A percentile compares a stretch with the other conserved stretches of the same genome.
These are phyloP conservation scores for Fratercula arctica DNA, from an alignment of 2,797 vertebrate species.

Conservation along the genomic window DNA sequence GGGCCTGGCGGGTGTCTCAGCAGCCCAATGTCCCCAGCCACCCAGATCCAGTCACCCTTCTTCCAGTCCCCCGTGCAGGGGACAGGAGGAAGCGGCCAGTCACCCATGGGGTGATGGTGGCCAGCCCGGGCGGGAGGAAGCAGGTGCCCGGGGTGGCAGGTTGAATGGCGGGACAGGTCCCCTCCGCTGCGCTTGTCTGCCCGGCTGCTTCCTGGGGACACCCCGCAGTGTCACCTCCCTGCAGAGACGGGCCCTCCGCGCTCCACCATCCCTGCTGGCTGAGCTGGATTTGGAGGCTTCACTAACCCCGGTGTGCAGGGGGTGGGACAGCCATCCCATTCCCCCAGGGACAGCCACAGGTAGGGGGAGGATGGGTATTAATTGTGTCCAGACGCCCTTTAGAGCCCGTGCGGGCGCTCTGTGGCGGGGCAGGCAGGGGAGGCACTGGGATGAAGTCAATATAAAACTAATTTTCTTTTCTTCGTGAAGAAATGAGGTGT, in stretches of 20 bases:
- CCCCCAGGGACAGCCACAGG: neutral
- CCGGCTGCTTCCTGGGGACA: neutral
- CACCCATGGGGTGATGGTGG: neutral
- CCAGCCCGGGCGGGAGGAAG: constrained; percentile 31
- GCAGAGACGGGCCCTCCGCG: neutral
- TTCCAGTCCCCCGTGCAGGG: neutral
- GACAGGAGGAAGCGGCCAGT: neutral
- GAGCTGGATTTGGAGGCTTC: neutral
- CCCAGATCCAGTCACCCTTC: neutral
- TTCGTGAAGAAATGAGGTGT: constrained; percentile 83
- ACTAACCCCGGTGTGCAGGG: accelerated
- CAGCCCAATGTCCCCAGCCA: neutral
- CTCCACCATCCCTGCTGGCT: neutral
- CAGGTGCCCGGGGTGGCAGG: constrained; percentile 48
- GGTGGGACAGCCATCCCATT: neutral
- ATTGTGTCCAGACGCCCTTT: neutral
- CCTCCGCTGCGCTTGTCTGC: neutral
- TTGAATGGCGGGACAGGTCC: neutral
- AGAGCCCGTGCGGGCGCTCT: accelerated
- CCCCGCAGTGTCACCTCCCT: neutral
- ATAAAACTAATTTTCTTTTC: constrained; percentile 85
- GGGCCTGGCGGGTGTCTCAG: neutral
- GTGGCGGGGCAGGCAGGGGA: constrained; percentile 8
- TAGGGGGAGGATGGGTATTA: neutral
- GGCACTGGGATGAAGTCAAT: constrained; percentile 81